A percentile compares a stretch with the other conserved stretches of the same genome.
Evolutionary conservation across 2,888 invertebrate genomes (phyloP).

Genomic region (Drosophila ezoana): DNA sequence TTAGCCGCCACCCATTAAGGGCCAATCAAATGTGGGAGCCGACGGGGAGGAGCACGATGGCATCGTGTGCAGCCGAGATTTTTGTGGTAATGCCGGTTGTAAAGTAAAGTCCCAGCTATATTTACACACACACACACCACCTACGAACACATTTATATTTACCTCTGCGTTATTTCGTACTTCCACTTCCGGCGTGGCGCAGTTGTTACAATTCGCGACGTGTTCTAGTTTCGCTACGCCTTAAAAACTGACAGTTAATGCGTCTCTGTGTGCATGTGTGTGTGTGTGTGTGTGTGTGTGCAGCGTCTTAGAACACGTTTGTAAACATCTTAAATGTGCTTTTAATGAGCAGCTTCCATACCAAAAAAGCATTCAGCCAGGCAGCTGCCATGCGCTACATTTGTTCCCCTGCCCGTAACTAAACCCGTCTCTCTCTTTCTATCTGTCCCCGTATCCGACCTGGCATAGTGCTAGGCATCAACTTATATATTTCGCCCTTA

Average conservation of each 20-base stretch:
- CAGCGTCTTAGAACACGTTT: slow-evolving; percentile 71
- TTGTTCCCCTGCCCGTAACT: not conserved
- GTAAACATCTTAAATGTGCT: slow-evolving; percentile 80
- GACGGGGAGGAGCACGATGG: not conserved
- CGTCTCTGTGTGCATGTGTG: slow-evolving; percentile 19
- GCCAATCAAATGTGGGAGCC: slow-evolving; percentile 66
- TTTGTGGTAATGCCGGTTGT: slow-evolving; percentile 55
- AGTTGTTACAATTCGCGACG: slow-evolving; percentile 43
- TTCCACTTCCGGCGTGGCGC: slow-evolving; percentile 66
- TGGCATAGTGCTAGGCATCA: slow-evolving; percentile 9
- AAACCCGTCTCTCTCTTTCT: not conserved
- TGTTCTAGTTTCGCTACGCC: slow-evolving; percentile 51
- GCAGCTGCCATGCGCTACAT: slow-evolving; percentile 43
- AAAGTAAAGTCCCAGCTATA: slow-evolving; percentile 43
- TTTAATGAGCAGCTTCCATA: slow-evolving; percentile 75
- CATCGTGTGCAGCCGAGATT: slow-evolving; percentile 43
- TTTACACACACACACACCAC: slow-evolving; percentile 6
- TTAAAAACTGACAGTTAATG: slow-evolving; percentile 52
- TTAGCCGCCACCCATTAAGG: slow-evolving; percentile 54
- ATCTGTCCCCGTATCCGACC: not conserved
- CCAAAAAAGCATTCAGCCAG: slow-evolving; percentile 27
- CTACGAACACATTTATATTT: slow-evolving; percentile 16
- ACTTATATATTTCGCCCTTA: slow-evolving; percentile 28
- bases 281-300: slow-evolving; percentile 28
- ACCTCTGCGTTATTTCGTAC: slow-evolving; percentile 26